Base-by-base conservation (phyloP, 2,797 vertebrate species). In the Pyrocephalus nanus region DNA sequence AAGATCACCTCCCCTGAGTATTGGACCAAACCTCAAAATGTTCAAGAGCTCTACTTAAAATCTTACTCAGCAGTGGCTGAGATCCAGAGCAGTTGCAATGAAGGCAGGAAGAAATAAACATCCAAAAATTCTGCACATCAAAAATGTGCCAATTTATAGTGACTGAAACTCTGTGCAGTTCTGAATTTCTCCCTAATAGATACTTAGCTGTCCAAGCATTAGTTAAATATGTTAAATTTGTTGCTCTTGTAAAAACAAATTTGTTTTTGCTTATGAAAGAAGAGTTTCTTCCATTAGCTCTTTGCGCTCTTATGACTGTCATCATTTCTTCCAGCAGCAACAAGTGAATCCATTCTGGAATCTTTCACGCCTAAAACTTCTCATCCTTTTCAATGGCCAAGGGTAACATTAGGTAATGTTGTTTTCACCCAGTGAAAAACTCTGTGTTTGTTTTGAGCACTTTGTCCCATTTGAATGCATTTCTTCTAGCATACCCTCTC, bases 321-420 rank as follows among this genome's bases (percentile, higher is more conserved):
- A 95, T 93, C 34, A 86, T 98, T 98, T 98, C 95, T 97, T 98
- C 97, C 98, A 98, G 94, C 98, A 98, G 97, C 97, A 96, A 97
- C 97, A 97, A 97, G 95, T 80, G 96, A 98, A 96, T 90, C 92
- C 79, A 89, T 96, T 97, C 92, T 97, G 98, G 97, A 98, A 81
- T 97, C 97, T 97, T 87, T 97, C 93, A 97, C 97, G 96, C 93
- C 97, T 96, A 97, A 98, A 98, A 96, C 96, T 96, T 97, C 97
- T 96, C 97, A 3, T 92, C 97, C 97, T 96, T 97, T 98, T 97
- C 97, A 97, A 70, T 95, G 96, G 98, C 98, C 98, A 98, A 97
- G 93, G 95, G 97, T 97, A 97, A 98, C 97, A 95, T 96, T 97
- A 97, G 98, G 98, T 98, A 98, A 98, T 97, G 97, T 93, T 91